These are phyloP conservation scores for Pygoscelis antarcticus DNA, from an alignment of 2,113 vertebrate genomes.

Conservation along the genomic window DNA sequence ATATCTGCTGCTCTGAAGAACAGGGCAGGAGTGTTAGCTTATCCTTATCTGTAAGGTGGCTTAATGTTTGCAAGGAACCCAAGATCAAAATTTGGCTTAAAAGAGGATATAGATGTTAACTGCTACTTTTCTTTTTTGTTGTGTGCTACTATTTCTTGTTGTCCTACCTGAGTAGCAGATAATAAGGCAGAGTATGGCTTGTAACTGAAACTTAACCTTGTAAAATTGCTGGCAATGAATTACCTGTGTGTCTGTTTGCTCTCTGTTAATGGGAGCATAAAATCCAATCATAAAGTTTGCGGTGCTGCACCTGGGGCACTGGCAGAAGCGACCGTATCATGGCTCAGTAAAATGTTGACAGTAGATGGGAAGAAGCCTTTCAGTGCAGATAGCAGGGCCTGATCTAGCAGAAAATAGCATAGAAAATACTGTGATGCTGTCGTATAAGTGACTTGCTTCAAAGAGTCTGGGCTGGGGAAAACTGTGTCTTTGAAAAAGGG, in stretches of 20 bases:
- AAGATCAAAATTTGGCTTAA: not conserved
- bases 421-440: not conserved
- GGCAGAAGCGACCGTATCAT: not conserved
- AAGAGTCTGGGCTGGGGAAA: not conserved
- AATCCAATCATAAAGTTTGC: constrained; percentile 57
- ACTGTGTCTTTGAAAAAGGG: not conserved
- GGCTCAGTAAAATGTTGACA: not conserved
- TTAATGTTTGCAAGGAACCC: not conserved
- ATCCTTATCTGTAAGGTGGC: not conserved
- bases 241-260: constrained; percentile 71
- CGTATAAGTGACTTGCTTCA: not conserved
- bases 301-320: constrained; percentile 43
- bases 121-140: constrained; percentile 2
- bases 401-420: not conserved
- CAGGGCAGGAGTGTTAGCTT: not conserved
- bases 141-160: not conserved
- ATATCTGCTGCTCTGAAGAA: not conserved
- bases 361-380: not conserved
- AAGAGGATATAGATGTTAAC: not conserved
- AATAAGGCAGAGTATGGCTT: constrained; percentile 40
- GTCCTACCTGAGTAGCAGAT: constrained; percentile 18
- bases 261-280: constrained; percentile 70
- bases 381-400: not conserved
- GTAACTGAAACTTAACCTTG: constrained; percentile 74
- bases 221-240: constrained; percentile 65